Base-by-base conservation (phyloP, 2,797 vertebrate genomes). In the Pseudochromis fuscus region DNA sequence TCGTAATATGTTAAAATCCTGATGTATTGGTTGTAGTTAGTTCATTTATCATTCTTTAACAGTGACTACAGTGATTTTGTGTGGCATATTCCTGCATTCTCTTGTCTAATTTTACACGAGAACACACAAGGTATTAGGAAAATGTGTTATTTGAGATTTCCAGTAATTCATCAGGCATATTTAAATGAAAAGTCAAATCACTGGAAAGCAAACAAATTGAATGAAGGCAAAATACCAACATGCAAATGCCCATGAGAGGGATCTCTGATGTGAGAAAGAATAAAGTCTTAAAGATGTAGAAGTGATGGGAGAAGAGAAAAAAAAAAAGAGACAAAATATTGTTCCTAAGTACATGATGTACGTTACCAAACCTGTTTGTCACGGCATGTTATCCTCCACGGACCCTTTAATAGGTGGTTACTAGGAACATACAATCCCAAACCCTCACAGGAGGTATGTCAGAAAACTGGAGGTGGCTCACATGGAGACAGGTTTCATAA, bases 291-390 rank as follows among this genome's bases (percentile, higher is more conserved):
- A 40, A 23, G 4, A 19, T 9, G 27, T 30, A 28, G 7, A 50
- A 18, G 25, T 23, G n/a, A 52, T 15, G 7, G 24, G 3, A 18
- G 1, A 46, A 33, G 27, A 49, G 5, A 7, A 5, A 25, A 10
- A 38, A 11, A 59, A 11, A 65, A 11, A 48, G 4, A 11, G 11
- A 24, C 1, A 51, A 35, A 16, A 59, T 51, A 51, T 23, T 33
- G 5, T 38, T 50, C 11, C 16, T 21, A 5, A 30, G 77, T 28
- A 74, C 61, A 62, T 27, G 1, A 2, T 53, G 52, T 65, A 16
- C 40, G 52, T 45, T 46, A 59, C 5, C n/a, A 9, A 63, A 67
- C 33, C 42, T 93, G 91, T 93, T 94, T 91, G 81, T 88, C 79
- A 68, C 45, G n/a, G 38, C 38, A 15, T 64, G 75, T 70, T 85